Evolutionary conservation across 1,140 invertebrate genomes (phyloP).

Genomic region (Papilio aristodemus): DNA sequence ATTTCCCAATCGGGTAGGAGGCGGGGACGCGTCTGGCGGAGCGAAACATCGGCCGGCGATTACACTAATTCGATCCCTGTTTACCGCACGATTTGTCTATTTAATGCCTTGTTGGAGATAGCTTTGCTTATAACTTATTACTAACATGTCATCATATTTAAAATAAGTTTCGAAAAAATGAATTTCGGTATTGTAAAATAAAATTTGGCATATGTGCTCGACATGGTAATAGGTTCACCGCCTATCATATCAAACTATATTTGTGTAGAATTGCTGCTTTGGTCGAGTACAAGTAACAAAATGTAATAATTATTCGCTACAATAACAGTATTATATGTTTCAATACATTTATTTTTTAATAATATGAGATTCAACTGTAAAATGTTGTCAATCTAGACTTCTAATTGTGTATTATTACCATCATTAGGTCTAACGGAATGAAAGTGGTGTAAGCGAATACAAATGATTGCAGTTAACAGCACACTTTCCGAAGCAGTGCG

Average conservation of each 20-base stretch:
- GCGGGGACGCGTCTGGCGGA: constrained; percentile 31
- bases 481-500: constrained; percentile 25
- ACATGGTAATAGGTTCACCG: too few relatives aligned
- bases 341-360: too few relatives aligned
- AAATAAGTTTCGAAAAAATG: too few relatives aligned
- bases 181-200: too few relatives aligned
- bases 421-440: constrained; percentile 16
- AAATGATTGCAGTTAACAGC: constrained; percentile 21
- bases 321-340: too few relatives aligned
- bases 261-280: too few relatives aligned
- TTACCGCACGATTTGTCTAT: constrained; percentile 35
- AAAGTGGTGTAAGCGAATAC: constrained; percentile 8
- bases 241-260: too few relatives aligned
- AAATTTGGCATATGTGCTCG: too few relatives aligned
- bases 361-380: too few relatives aligned
- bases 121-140: constrained; percentile 37
- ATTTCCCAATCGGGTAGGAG: constrained; percentile 37
- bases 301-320: too few relatives aligned
- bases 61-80: constrained; percentile 42
- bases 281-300: too few relatives aligned
- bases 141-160: constrained; percentile 28
- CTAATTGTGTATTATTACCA: constrained; percentile 1
- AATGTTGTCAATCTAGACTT: too few relatives aligned
- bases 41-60: constrained; percentile 39
- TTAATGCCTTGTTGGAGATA: constrained; percentile 40